Evolutionary conservation across 1,140 invertebrate species (phyloP).

Genomic region (Drosophila nikananu): DNA sequence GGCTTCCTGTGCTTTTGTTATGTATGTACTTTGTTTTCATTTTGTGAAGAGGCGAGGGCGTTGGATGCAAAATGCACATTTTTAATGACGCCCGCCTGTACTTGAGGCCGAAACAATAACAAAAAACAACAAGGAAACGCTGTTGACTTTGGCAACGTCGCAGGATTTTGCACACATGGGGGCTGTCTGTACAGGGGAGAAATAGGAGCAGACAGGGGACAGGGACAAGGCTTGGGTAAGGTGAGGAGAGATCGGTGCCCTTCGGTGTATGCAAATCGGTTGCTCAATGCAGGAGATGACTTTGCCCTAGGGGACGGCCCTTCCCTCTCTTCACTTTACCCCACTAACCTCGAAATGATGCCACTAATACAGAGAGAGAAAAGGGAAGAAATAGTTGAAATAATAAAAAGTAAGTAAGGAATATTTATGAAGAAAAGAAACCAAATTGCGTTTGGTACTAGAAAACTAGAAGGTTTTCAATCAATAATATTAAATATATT

Average conservation of each 20-base stretch:
- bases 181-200: neutral
- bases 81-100: slow-evolving; percentile 77
- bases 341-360: slow-evolving; percentile 71
- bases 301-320: slow-evolving; percentile 21
- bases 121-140: slow-evolving; percentile 51
- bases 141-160: slow-evolving; percentile 65
- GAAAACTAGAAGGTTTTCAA: neutral
- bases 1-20: slow-evolving; percentile 58
- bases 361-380: slow-evolving; percentile 9
- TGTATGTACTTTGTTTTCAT: slow-evolving; percentile 35
- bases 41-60: slow-evolving; percentile 37
- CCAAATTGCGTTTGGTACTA: rapidly evolving
- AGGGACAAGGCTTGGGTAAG: slow-evolving; percentile 1
- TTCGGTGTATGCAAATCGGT: slow-evolving; percentile 77
- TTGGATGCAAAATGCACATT: slow-evolving; percentile 77
- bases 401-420: neutral
- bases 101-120: slow-evolving; percentile 57
- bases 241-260: slow-evolving; percentile 44
- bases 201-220: neutral
- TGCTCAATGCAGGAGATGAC: slow-evolving; percentile 60
- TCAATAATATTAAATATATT: neutral
- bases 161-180: slow-evolving; percentile 51
- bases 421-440: neutral
- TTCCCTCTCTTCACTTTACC: slow-evolving; percentile 17
- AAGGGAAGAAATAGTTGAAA: neutral